Conservation (phyloP, 2,113 vertebrate species). For the Pontoporia blainvillei region DNA sequence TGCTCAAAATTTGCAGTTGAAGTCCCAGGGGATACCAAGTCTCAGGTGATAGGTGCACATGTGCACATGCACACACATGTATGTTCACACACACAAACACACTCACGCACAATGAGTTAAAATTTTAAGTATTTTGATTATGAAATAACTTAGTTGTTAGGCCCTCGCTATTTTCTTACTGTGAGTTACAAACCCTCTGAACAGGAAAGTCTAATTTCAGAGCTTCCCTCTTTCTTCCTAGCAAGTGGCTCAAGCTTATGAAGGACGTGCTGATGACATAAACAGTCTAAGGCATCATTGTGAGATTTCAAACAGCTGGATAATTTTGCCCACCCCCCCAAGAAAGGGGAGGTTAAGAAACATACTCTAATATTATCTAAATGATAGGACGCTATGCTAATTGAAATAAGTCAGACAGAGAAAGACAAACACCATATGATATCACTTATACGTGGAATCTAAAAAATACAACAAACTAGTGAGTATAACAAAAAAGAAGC, state of each 20-base stretch:
- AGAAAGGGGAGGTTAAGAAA: neutral
- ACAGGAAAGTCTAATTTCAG: neutral
- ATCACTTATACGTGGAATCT: neutral
- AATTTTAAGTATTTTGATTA: neutral
- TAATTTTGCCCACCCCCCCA: neutral
- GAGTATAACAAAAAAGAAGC: neutral
- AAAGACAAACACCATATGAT: neutral
- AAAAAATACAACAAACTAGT: neutral
- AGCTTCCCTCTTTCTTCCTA: neutral
- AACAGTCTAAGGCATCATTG: neutral
- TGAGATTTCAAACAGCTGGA: neutral
- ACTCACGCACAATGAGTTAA: neutral
- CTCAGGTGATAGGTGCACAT: neutral
- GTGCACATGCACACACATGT: accelerated
- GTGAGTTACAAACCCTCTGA: neutral
- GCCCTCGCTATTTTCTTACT: neutral
- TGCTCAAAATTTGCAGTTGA: neutral
- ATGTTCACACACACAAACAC: no score
- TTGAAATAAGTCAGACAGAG: no score
- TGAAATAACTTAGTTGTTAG: neutral
- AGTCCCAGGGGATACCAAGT: neutral
- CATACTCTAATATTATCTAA: neutral
- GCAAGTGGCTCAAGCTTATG: neutral
- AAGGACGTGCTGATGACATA: neutral
- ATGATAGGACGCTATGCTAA: neutral